phyloP scores from a whole-genome alignment of 2,888 invertebrate species.

The Lymantria monacha region DNA sequence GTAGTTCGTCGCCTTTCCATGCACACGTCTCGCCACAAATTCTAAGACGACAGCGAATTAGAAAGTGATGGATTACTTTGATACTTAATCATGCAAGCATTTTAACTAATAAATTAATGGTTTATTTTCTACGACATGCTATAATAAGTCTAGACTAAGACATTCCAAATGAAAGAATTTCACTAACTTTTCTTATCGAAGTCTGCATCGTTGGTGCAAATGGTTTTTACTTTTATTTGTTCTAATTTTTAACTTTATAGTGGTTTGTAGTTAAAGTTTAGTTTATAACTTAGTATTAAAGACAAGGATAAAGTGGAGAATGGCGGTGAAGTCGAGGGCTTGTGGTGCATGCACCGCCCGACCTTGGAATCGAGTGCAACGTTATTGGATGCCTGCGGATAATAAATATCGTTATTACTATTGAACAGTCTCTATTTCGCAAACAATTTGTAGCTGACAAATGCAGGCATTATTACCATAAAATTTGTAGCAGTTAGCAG shows the following conservation, averaged over 20 bases:
- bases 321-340: constrained; percentile 42
- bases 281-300: constrained; percentile 23
- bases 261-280: not conserved
- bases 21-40: constrained; percentile 30
- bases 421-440: constrained; percentile 2
- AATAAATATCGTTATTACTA: constrained; percentile 22
- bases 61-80: constrained; percentile 25
- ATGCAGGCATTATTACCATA: not conserved
- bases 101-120: not conserved
- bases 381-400: constrained; percentile 22
- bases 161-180: not conserved
- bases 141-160: not conserved
- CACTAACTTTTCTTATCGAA: not conserved
- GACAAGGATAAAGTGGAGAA: constrained; percentile 37
- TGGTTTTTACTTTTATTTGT: not conserved
- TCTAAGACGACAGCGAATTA: constrained; percentile 29
- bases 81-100: not conserved
- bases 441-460: not conserved
- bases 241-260: not conserved
- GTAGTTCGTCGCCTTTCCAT: constrained; percentile 35
- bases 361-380: constrained; percentile 36
- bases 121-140: not conserved
- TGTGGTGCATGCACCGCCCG: constrained; percentile 39
- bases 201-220: not conserved
- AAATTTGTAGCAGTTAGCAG: no score